Base-by-base conservation (phyloP, 2,888 invertebrate species). In the Macaria notata region DNA sequence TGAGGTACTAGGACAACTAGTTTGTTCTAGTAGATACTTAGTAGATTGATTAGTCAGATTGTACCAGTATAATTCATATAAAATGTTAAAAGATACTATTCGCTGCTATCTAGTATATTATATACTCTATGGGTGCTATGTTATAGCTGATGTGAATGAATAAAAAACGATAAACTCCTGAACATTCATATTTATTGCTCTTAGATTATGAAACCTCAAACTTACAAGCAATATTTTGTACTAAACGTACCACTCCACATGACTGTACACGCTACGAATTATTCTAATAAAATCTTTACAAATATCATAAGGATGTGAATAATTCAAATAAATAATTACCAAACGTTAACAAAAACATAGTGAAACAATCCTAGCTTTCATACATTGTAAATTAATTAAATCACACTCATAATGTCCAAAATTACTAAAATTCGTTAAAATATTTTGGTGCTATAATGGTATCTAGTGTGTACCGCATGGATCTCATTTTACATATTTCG, bases 181-280 rank as follows among this genome's bases (percentile, higher is more conserved):
- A 82, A 81, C 84, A 88, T 85, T 85, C 78, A 83, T 86, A 84
- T 87, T 88, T 86, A 88, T 88, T 90, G 84, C 83, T 83, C 79
- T 82, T 76, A 73, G 72, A 81, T 81, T 81, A 79, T 69, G 73
- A 83, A 84, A 81, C 78, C 73, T 79, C 81, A 83, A 83, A 85
- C 79, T 83, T 81, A 81, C 75, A 84, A 79, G 81, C 84, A 83
- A 82, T 80, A 82, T 73, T 87, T 90, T 90, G 89, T 90, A 89
- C 89, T 88, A 84, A 79, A 81, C 70, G 84, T 87, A 88, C 86
- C 83, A 84, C 83, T 78, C 77, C 79, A 86, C 73, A 71, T 79
- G 71, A 83, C 83, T 80, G 73, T 78, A 78, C 72, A 76, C 65
- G 74, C 76, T 75, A 75, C 59, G 46, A 54, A 58, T 54, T 59